Base-by-base conservation (phyloP, 2,888 invertebrate genomes). In the Lasioglossum figueresi region DNA sequence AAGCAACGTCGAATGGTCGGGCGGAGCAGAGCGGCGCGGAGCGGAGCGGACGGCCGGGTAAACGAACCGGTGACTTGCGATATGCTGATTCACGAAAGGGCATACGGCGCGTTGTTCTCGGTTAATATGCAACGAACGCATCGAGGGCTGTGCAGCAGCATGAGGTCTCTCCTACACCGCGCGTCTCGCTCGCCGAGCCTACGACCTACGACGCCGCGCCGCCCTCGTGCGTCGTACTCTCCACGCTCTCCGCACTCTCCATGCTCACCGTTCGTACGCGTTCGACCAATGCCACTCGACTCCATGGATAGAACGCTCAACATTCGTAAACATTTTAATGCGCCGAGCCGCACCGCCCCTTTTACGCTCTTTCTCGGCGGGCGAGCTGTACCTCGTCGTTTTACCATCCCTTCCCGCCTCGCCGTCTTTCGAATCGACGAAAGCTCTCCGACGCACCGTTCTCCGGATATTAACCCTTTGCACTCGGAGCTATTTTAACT, bases 71-170 rank as follows among this genome's bases (percentile, higher is more conserved):
- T 94, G 94, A 94, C 93, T 94, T 91, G 94, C 93, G 89, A 88
- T 94, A 94, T 93, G 94, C 85, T 93, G 94, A 94, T 94, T 84
- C 76, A 82, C 75, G 81, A 88, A 80, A 86, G 80, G 82, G 81
- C 92, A 88, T 82, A 81, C 86, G 85, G 86, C 81, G 85, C 83
- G 86, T 82, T 87, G 84, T 82, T 79, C 88, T 73, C 90, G 83
- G 92, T 93, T 93, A 92, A 93, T 93, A 94, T 93, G 94, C 93
- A 92, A 92, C 92, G 90, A 91, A 91, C 89, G 84, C 84, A 76
- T 82, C 77, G 83, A 86, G 86, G 83, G 83, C 70, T 82, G 80
- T 83, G 83, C 87, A 84, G 83, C 88, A 85, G 85, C 88, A 85
- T 81, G 87, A 79, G 85, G 85, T 89, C 88, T 72, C 45, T 56